Conservation (phyloP, 2,113 vertebrate species). For the Heterotis niloticus region DNA sequence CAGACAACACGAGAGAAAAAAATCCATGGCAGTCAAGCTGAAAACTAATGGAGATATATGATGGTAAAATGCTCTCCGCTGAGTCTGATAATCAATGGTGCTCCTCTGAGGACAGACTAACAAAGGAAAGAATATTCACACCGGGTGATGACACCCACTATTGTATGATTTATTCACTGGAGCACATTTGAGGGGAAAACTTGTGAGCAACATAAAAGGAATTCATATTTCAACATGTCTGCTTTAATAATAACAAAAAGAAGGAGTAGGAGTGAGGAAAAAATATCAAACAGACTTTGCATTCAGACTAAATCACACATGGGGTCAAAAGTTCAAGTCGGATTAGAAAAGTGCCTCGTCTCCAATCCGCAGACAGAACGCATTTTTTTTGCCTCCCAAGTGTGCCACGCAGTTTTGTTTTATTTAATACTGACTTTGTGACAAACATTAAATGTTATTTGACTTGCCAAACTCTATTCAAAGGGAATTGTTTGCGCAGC, state of each 20-base stretch:
- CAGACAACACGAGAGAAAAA: conserved; percentile 86
- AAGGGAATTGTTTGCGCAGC: conserved; percentile 83
- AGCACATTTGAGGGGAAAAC: conserved; percentile 82
- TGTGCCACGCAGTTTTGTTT: conserved; percentile 81
- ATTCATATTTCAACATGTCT: conserved; percentile 92
- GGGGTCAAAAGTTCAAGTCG: conserved; percentile 51
- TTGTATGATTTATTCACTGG: conserved; percentile 83
- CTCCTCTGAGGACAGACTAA: conserved; percentile 90
- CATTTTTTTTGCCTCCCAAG: conserved; percentile 80
- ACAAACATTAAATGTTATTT: conserved; percentile 90
- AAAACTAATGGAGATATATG: conserved; percentile 99
- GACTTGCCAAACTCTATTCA: conserved; percentile 82
- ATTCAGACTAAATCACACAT: conserved; percentile 74
- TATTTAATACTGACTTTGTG: conserved; percentile 92
- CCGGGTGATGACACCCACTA: conserved; percentile 75
- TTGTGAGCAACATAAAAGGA: conserved; percentile 85
- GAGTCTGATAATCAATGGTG: conserved; percentile 99
- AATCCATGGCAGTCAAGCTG: conserved; percentile 98
- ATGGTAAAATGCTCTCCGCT: conserved; percentile 93
- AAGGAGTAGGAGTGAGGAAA: conserved; percentile 58
- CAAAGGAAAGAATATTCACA: conserved; percentile 93
- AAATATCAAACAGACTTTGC: conserved; percentile 32
- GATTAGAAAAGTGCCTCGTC: conserved; percentile 73
- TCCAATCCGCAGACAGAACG: conserved; percentile 73
- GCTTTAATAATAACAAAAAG: conserved; percentile 86